phyloP scores from a whole-genome alignment of 37 sponge, comb jelly and placozoan genomes.

The Ianthella basta region DNA sequence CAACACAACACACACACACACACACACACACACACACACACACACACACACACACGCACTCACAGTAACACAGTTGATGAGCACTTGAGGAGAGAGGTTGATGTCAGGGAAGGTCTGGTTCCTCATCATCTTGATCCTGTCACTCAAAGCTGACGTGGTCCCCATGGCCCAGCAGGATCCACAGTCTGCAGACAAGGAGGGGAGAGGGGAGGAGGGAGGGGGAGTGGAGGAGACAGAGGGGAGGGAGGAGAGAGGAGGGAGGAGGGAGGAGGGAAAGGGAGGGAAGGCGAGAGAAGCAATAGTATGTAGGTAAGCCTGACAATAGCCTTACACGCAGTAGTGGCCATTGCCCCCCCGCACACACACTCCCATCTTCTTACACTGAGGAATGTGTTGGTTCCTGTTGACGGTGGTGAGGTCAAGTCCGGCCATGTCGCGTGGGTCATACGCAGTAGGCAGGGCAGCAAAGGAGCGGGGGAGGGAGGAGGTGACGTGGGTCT shows the following conservation, averaged over 20 bases:
- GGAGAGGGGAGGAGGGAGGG: not conserved
- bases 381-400: conserved; percentile 88
- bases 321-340: no score
- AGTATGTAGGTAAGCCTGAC: no score
- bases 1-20: conserved; percentile 11
- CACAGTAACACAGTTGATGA: conserved; percentile 81
- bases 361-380: conserved; percentile 41
- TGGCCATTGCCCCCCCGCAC: not conserved
- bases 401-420: conserved; percentile 85
- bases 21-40: conserved; percentile 32
- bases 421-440: conserved; percentile 66
- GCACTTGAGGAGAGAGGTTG: conserved; percentile 81
- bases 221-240: not conserved
- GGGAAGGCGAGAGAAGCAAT: not conserved
- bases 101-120: conserved; percentile 69
- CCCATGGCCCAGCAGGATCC: conserved; percentile 86
- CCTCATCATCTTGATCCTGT: conserved; percentile 78
- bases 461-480: conserved; percentile 68
- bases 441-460: conserved; percentile 74
- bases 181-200: conserved; percentile 53
- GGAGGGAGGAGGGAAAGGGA: not conserved
- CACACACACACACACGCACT: conserved; percentile 25
- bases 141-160: conserved; percentile 86
- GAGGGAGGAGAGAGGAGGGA: not conserved
- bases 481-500: conserved; percentile 49